Base-by-base conservation (phyloP, 2,888 invertebrate species). In the Hyppa rectilinea region DNA sequence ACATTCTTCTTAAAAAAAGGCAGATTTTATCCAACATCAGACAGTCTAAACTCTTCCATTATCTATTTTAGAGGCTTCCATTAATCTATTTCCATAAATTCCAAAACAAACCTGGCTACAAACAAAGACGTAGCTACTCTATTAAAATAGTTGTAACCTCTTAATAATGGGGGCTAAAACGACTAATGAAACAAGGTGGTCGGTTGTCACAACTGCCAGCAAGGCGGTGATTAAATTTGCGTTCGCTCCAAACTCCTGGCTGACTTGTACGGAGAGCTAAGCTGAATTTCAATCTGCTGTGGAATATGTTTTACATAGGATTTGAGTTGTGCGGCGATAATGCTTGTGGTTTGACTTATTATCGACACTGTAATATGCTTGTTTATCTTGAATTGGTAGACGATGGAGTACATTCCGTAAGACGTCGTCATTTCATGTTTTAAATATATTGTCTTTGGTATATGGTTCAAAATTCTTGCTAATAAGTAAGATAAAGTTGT, bases 151-250 rank as follows among this genome's bases (percentile, higher is more conserved):
- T 66, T 65, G 74, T 74, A 82, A 73, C 68, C 78, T 69, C 82
- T 76, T 78, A 76, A 78, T 82, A 70, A 72, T 63, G 50, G 56
- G 38, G 71, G 78, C 81, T 85, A 77, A 76, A 86, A 73, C 76
- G 64, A 79, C 75, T 82, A 78, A 78, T 68, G 73, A 71, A 79
- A 80, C 71, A 78, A 70, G 80, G 75, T 75, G 62, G 61, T 70
- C 50, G 79, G 78, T 67, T 77, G 77, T 77, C 75, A 70, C 61
- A 75, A 72, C 60, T 72, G 67, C 60, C 79, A 65, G 79, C 81
- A 73, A 83, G 73, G 77, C 79, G 71, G 82, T 84, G 86, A 89
- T 88, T 89, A 86, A 89, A 87, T 88, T 88, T 87, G 86, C 77
- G 78, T 82, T 82, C 70, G 80, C 85, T 86, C 76, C 81, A 80